A percentile compares a stretch with the other conserved stretches of the same genome.
phyloP scores from a whole-genome alignment of 1,140 invertebrate species.

The Tetramorium parvispinum region DNA sequence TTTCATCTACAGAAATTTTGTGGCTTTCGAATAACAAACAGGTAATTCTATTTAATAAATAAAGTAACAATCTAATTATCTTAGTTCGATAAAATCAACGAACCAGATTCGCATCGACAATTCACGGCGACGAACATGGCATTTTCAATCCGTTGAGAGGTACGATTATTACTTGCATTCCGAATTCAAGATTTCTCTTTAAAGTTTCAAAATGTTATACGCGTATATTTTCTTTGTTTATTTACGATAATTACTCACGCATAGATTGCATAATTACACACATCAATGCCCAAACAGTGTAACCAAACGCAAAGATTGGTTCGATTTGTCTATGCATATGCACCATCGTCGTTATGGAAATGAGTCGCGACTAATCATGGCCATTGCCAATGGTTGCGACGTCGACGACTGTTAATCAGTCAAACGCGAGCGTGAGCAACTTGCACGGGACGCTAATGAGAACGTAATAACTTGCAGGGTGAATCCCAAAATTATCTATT shows the following conservation, averaged over 20 bases:
- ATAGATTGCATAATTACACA: not conserved
- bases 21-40: not conserved
- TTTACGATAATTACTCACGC: not conserved
- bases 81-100: slow-evolving; percentile 14
- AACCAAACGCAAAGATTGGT: slow-evolving; percentile 7
- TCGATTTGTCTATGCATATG: not conserved
- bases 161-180: not conserved
- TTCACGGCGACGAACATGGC: not conserved
- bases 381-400: slow-evolving; percentile 50
- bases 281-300: not conserved
- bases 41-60: slow-evolving; percentile 30
- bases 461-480: slow-evolving; percentile 49
- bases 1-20: not conserved
- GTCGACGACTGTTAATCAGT: slow-evolving; percentile 58
- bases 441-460: slow-evolving; percentile 52
- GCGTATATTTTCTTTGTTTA: not conserved
- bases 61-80: slow-evolving; percentile 35
- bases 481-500: slow-evolving; percentile 53
- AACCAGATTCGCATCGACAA: not conserved
- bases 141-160: not conserved
- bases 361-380: slow-evolving; percentile 52
- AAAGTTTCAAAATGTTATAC: not conserved
- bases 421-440: slow-evolving; percentile 19
- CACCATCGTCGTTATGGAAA: slow-evolving; percentile 59
- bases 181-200: slow-evolving; percentile 1